Evolutionary conservation across 2,888 invertebrate species (phyloP), one percentile per base, ranked within the genome.

Genomic region (Microctonus aethiopoides): DNA sequence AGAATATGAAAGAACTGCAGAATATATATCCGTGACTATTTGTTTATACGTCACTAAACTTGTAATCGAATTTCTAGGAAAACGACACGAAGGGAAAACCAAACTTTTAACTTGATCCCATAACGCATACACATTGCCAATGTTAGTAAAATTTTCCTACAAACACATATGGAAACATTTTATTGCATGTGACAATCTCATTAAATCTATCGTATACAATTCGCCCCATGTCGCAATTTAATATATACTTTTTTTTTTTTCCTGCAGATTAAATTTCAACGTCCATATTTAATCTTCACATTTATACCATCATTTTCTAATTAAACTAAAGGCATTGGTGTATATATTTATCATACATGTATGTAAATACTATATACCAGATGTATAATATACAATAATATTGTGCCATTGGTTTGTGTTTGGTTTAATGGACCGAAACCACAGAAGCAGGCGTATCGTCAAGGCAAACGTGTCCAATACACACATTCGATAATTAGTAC

Each of bases 51-150:
- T 29, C 57, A 36, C 56, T 63, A 69, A 67, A 71, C 67, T 34
- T 63, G 66, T 67, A 69, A 73, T 73, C 71, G 68, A 73, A 68
- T 71, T 20, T 26, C 32, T 41, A 11, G 62, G 46, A 46, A 63
- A 63, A 63, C 26, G 62, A 63, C 46, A 29, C 32, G 20, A 1
- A n/a, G 24, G 51, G 16, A 9, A 34, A 57, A 32, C 7, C 20
- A 34, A 57, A 32, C 16, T 57, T 57, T 57, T 57, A 57, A 57
- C 32, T n/a, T 26, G 54, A 24, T 57, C 57, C 29, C 20, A 46
- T 63, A 20, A 34, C 6, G 29, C 36, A 36, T 29, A n/a, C 34
- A 22, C 60, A 29, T 51, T 63, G 29, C 10, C 16, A 24, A 41
- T 51, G 46, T 63, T 29, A 39, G 16, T 7, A 13, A 13, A 57